A percentile compares a stretch with the other conserved stretches of the same genome.
These are phyloP conservation scores for Epistrophella euchroma DNA, from an alignment of 2,888 invertebrate genomes.

Conservation along the genomic window DNA sequence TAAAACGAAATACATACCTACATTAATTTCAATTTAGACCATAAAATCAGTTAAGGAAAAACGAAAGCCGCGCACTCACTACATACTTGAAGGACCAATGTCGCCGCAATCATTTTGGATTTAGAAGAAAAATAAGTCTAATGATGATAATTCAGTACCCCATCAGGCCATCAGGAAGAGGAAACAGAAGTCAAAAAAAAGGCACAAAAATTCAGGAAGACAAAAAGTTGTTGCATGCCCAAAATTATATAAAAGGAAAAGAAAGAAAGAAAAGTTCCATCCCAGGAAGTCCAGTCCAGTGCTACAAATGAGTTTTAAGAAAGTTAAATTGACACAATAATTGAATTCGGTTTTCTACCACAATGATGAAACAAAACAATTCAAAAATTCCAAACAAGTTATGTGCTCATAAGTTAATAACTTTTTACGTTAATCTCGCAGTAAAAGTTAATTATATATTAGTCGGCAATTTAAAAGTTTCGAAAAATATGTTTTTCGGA, in stretches of 20 bases:
- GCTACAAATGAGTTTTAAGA: neutral
- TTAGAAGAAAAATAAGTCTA: slow-evolving; percentile 24
- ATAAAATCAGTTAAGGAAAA: slow-evolving; percentile 41
- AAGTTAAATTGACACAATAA: slow-evolving; percentile 4
- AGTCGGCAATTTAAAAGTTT: neutral
- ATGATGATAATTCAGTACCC: neutral
- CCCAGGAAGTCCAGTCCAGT: slow-evolving; percentile 1
- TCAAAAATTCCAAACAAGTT: neutral
- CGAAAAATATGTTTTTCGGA: neutral
- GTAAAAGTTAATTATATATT: neutral
- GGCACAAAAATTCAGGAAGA: neutral
- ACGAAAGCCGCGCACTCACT: too few species aligned
- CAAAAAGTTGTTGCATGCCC: neutral
- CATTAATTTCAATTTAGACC: slow-evolving; percentile 57
- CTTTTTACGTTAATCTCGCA: too few species aligned
- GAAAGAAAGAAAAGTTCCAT: neutral
- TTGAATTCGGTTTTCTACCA: neutral
- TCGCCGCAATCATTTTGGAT: slow-evolving; percentile 46
- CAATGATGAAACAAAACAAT: neutral
- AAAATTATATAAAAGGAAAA: neutral
- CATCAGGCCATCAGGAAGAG: neutral
- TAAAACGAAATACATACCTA: slow-evolving; percentile 24
- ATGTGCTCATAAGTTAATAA: neutral
- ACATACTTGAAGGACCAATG: neutral
- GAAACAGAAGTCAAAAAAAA: neutral